A percentile compares a stretch with the other conserved stretches of the same genome.
phyloP scores from a whole-genome alignment of 1,140 invertebrate species.

The Archegozetes longisetosus region DNA sequence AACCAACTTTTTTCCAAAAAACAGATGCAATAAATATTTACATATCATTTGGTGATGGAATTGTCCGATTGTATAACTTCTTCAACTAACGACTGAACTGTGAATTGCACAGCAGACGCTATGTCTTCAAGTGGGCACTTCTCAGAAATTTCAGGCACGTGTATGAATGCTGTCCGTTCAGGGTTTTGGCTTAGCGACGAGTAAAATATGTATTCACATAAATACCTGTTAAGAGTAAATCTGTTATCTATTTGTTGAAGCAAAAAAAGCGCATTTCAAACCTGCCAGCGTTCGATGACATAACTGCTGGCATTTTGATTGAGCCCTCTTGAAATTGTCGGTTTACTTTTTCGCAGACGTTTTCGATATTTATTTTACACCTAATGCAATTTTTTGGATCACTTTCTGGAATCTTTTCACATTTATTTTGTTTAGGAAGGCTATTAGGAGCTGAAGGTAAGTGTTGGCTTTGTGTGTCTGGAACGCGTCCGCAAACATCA shows the following conservation, averaged over 20 bases:
- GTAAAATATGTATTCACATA: slow-evolving; percentile 17
- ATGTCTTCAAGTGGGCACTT: slow-evolving; percentile 6
- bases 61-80: background rate
- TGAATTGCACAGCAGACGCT: background rate
- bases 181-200: background rate
- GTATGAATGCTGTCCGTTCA: slow-evolving; percentile 11
- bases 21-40: slow-evolving; percentile 1
- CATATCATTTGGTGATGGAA: background rate
- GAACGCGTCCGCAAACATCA: background rate
- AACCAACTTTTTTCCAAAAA: too few species aligned
- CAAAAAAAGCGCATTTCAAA: background rate
- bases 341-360: slow-evolving; percentile 8
- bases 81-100: slow-evolving; percentile 3
- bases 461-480: background rate
- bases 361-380: background rate
- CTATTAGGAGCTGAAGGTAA: background rate
- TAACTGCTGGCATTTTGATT: background rate
- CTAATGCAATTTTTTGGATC: background rate
- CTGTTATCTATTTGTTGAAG: background rate
- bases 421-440: background rate
- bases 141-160: slow-evolving; percentile 13
- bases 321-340: background rate
- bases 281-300: slow-evolving; percentile 11
- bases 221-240: slow-evolving; percentile 7
- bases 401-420: background rate